phyloP scores from a whole-genome alignment of 2,797 vertebrate genomes.

The Oreochromis mossambicus region DNA sequence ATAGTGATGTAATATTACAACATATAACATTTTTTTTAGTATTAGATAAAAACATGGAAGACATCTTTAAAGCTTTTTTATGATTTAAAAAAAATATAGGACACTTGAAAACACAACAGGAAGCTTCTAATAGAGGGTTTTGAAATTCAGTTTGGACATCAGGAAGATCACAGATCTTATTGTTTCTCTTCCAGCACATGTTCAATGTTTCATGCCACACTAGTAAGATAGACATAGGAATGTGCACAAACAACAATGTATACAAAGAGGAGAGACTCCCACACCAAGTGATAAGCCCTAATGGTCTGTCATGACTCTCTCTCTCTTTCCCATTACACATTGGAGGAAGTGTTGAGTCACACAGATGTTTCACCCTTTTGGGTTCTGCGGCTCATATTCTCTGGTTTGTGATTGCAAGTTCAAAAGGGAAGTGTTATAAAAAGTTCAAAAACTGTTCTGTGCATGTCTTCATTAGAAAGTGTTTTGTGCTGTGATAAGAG shows the following conservation, averaged over 20 bases:
- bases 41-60: not conserved
- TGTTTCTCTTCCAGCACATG: slow-evolving; percentile 26
- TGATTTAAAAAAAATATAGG: not conserved
- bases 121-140: accelerated
- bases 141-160: slow-evolving; percentile 14
- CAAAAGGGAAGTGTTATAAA: not conserved
- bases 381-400: not conserved
- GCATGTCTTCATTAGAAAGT: slow-evolving; percentile 16
- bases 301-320: not conserved
- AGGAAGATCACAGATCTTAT: slow-evolving; percentile 36
- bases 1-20: not conserved
- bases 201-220: slow-evolving; percentile 15
- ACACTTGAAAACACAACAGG: not conserved
- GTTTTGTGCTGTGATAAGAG: slow-evolving; percentile 29
- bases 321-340: not conserved
- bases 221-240: slow-evolving; percentile 20
- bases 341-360: not conserved
- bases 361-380: not conserved
- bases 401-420: slow-evolving; percentile 35
- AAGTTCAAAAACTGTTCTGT: not conserved
- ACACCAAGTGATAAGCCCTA: not conserved
- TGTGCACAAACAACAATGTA: not conserved
- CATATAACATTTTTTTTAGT: not conserved
- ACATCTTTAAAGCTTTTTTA: not conserved
- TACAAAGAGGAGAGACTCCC: slow-evolving; percentile 1